Conservation (phyloP, 2,797 vertebrate species). For the Pterois miles region DNA sequence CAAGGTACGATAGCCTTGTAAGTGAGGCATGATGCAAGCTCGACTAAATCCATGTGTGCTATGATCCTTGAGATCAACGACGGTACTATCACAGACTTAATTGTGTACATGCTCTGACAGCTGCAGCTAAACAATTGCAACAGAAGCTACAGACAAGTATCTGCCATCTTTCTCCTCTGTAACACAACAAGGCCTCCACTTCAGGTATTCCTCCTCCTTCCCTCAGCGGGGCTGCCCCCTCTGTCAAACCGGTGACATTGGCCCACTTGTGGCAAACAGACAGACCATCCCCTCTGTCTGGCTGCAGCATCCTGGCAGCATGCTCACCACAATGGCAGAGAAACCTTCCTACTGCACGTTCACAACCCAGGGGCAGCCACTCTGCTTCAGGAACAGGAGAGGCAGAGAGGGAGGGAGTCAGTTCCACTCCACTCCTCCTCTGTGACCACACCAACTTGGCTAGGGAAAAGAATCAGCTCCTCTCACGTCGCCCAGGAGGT, state of each 20-base stretch:
- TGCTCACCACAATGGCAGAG: slow-evolving; percentile 43
- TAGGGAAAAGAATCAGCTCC: slow-evolving; percentile 59
- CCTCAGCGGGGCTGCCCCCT: slow-evolving; percentile 47
- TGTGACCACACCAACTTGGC: slow-evolving; percentile 56
- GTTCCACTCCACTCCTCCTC: slow-evolving; percentile 44
- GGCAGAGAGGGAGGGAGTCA: slow-evolving; percentile 41
- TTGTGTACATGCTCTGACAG: slow-evolving; percentile 16
- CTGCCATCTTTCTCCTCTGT: not conserved
- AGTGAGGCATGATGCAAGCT: slow-evolving; percentile 3
- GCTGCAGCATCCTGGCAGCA: slow-evolving; percentile 68
- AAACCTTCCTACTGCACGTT: slow-evolving; percentile 70
- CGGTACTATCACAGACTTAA: slow-evolving; percentile 37
- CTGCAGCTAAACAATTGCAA: slow-evolving; percentile 3
- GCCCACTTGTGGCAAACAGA: slow-evolving; percentile 60
- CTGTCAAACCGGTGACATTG: slow-evolving; percentile 60
- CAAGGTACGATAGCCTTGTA: slow-evolving; percentile 9
- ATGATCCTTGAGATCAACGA: slow-evolving; percentile 25
- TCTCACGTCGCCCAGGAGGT: slow-evolving; percentile 66
- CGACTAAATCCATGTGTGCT: slow-evolving; percentile 11
- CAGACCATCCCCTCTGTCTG: slow-evolving; percentile 53
- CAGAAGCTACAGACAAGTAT: not conserved
- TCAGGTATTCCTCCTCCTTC: slow-evolving; percentile 49
- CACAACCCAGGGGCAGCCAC: slow-evolving; percentile 62
- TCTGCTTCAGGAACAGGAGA: slow-evolving; percentile 59
- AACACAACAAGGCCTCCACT: slow-evolving; percentile 12